These are phyloP conservation scores for Caenorhabditis macrosperma DNA, from an alignment of 2,888 invertebrate genomes.

Conservation along the genomic window DNA sequence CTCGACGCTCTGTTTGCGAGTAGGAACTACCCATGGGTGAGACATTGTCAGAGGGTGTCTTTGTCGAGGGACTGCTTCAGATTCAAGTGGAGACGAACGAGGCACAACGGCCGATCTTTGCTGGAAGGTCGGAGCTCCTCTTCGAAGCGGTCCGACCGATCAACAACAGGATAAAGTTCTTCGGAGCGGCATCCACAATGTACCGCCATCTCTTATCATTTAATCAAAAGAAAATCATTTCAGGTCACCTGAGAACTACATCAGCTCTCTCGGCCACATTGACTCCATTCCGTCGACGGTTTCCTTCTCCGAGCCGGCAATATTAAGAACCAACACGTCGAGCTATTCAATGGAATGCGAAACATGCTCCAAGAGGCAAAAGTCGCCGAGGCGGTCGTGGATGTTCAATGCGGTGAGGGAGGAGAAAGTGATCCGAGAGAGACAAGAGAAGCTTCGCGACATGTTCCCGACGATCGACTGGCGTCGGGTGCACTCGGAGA, in stretches of 20 bases:
- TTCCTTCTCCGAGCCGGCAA: conserved; percentile 17
- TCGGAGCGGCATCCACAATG: conserved; percentile 73
- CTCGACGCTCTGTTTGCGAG: conserved; percentile 66
- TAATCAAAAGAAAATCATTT: not conserved
- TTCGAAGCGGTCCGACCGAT: conserved; percentile 74
- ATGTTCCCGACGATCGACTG: conserved; percentile 70
- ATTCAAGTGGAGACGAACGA: conserved; percentile 69
- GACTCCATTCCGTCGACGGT: conserved; percentile 3
- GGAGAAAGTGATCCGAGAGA: not conserved
- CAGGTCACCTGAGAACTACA: conserved; percentile 49
- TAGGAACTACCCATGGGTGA: conserved; percentile 63
- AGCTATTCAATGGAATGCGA: conserved; percentile 29
- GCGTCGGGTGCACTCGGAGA: conserved; percentile 60
- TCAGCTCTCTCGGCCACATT: conserved; percentile 41
- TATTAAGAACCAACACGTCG: conserved; percentile 15
- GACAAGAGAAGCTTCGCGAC: conserved; percentile 24
- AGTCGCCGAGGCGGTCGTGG: conserved; percentile 21
- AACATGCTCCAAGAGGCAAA: not conserved
- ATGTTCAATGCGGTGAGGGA: conserved; percentile 33
- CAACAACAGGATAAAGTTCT: conserved; percentile 75
- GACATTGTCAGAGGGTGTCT: not conserved
- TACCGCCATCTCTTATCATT: conserved; percentile 22
- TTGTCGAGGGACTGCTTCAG: conserved; percentile 18
- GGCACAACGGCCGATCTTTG: conserved; percentile 73
- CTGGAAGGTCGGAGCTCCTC: conserved; percentile 74